These are phyloP conservation scores for Percopsis omiscomaycus DNA, from an alignment of 2,797 vertebrate genomes.

Conservation along the genomic window DNA sequence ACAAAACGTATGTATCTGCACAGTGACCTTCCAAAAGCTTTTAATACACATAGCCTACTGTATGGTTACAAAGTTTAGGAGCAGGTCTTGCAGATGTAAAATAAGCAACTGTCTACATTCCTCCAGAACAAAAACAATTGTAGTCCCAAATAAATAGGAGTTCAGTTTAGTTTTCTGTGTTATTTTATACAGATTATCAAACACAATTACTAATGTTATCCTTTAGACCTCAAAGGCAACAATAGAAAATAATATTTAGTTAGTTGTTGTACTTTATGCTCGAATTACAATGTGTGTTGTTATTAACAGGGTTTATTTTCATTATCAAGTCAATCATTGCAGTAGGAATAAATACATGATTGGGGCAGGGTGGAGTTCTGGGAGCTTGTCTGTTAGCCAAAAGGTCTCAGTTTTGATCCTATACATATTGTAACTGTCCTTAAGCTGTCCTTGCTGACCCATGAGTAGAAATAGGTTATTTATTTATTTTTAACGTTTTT, in stretches of 20 bases:
- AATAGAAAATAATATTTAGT: not conserved
- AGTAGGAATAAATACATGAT: not conserved
- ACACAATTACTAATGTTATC: too few relatives aligned
- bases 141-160: not conserved
- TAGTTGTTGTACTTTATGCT: too few relatives aligned
- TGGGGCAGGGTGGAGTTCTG: too few relatives aligned
- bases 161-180: not conserved
- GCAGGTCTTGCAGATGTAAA: not conserved
- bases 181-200: too few relatives aligned
- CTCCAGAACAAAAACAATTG: not conserved
- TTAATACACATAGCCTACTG: not conserved
- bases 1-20: not conserved
- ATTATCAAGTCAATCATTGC: not conserved
- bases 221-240: too few relatives aligned
- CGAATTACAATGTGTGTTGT: too few relatives aligned
- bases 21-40: not conserved
- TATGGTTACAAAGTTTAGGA: not conserved
- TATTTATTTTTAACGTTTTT: too few relatives aligned
- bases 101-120: not conserved
- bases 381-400: too few relatives aligned
- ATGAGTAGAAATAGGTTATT: too few relatives aligned
- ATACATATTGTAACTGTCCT: not conserved
- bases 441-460: not conserved
- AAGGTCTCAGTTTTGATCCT: too few relatives aligned
- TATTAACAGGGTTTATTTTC: too few relatives aligned